These are phyloP conservation scores for Emydoidea blandingii DNA, from an alignment of 2,797 vertebrate genomes.

Conservation along the genomic window DNA sequence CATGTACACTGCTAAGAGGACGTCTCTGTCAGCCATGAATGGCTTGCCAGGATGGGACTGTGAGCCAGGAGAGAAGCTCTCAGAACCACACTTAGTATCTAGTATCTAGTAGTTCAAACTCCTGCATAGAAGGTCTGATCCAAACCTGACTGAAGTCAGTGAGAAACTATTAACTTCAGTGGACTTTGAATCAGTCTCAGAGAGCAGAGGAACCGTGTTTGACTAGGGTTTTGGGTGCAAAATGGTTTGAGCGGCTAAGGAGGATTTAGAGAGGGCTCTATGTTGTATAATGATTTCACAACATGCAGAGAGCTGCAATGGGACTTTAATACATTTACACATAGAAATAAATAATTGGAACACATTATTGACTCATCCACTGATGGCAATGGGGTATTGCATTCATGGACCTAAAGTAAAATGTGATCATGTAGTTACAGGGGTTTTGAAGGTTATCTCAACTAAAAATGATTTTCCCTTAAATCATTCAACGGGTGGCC, in stretches of 20 bases:
- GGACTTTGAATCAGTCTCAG: not conserved
- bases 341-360: conserved; percentile 27
- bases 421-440: not conserved
- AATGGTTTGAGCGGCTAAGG: not conserved
- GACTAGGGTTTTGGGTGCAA: not conserved
- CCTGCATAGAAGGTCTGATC: not conserved
- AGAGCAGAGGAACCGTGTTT: not conserved
- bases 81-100: not conserved
- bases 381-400: conserved; percentile 33
- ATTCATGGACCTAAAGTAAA: conserved; percentile 43
- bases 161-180: not conserved
- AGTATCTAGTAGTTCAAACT: not conserved
- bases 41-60: not conserved
- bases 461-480: not conserved
- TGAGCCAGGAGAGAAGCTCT: not conserved
- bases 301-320: not conserved
- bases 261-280: conserved; percentile 15
- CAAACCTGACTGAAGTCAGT: not conserved
- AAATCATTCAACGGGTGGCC: not conserved
- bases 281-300: not conserved
- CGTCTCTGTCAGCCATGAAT: not conserved
- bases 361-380: conserved; percentile 3
- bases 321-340: conserved; percentile 43
- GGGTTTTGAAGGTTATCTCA: not conserved
- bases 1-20: accelerated